Evolutionary conservation across 2,113 vertebrate genomes (phyloP).

Genomic region (Phoenicopterus ruber): DNA sequence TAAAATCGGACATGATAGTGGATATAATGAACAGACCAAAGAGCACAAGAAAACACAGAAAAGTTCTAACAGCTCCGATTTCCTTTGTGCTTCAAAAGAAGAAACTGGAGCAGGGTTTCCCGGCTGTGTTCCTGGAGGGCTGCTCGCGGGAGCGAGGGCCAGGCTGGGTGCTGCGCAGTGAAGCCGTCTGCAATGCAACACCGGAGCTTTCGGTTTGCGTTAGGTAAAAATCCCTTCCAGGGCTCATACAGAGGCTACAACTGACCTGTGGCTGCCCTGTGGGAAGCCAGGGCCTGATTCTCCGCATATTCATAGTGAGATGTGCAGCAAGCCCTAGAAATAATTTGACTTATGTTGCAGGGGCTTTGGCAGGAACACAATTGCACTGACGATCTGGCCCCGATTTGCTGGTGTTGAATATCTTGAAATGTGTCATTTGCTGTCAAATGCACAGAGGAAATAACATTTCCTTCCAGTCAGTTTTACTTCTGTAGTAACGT

Average conservation of each 20-base stretch:
- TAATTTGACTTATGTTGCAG: not conserved
- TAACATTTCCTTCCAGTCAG: not conserved
- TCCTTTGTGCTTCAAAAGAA: not conserved
- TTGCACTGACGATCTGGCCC: not conserved
- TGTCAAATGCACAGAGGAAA: not conserved
- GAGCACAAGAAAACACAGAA: not conserved
- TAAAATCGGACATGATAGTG: not conserved
- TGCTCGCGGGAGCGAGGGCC: rapidly evolving
- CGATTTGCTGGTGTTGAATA: rapidly evolving
- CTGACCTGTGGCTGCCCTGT: not conserved
- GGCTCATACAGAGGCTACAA: not conserved
- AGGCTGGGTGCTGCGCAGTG: not conserved
- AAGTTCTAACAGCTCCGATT: not conserved
- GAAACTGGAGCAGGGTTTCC: not conserved
- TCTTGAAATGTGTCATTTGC: not conserved
- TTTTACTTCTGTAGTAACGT: not conserved
- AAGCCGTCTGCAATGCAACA: not conserved
- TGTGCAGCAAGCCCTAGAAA: not conserved
- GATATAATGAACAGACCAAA: not conserved
- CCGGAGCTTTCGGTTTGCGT: not conserved
- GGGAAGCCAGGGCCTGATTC: not conserved
- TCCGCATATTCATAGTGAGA: not conserved
- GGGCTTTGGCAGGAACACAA: not conserved
- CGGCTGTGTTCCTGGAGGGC: not conserved
- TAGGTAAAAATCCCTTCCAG: not conserved